A percentile compares a stretch with the other conserved stretches of the same genome.
phyloP scores from a whole-genome alignment of 1,140 invertebrate species.

The Lethocerus indicus region DNA sequence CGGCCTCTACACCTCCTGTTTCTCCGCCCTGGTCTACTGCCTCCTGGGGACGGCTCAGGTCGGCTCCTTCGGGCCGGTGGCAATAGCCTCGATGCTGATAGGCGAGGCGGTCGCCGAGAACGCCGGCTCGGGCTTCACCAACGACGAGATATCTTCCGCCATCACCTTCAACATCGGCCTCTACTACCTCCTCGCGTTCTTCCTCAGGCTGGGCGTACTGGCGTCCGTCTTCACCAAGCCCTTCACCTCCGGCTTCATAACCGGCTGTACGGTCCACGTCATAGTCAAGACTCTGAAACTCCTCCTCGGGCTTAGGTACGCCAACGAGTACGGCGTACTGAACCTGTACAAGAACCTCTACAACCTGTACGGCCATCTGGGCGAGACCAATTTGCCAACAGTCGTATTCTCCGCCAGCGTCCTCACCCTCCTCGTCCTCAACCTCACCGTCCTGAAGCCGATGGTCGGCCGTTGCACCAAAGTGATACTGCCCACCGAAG shows the following conservation, averaged over 20 bases:
- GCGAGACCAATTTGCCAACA: constrained; percentile 4
- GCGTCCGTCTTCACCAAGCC: constrained; percentile 6
- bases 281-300: constrained; percentile 6
- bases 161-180: constrained; percentile 9
- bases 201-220: constrained; percentile 7
- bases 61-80: constrained; percentile 13
- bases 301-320: constrained; percentile 7
- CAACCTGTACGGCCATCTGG: constrained; percentile 1
- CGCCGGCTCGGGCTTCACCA: neutral
- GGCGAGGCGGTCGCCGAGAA: constrained; percentile 8
- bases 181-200: constrained; percentile 5
- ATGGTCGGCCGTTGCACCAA: constrained; percentile 5
- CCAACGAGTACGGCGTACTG: constrained; percentile 8
- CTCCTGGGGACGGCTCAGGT: constrained; percentile 43
- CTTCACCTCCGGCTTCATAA: constrained; percentile 9
- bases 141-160: neutral
- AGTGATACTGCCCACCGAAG: constrained; percentile 10
- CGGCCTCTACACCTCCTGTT: constrained; percentile 72
- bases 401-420: constrained; percentile 4
- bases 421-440: constrained; percentile 1
- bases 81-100: constrained; percentile 11
- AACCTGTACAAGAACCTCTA: constrained; percentile 1
- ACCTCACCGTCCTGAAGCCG: constrained; percentile 5
- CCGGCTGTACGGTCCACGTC: constrained; percentile 8
- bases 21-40: constrained; percentile 60